Evolutionary conservation across 1,140 invertebrate genomes (phyloP), one percentile per base, ranked within the genome.

Genomic region (Matsumurasca onukii): DNA sequence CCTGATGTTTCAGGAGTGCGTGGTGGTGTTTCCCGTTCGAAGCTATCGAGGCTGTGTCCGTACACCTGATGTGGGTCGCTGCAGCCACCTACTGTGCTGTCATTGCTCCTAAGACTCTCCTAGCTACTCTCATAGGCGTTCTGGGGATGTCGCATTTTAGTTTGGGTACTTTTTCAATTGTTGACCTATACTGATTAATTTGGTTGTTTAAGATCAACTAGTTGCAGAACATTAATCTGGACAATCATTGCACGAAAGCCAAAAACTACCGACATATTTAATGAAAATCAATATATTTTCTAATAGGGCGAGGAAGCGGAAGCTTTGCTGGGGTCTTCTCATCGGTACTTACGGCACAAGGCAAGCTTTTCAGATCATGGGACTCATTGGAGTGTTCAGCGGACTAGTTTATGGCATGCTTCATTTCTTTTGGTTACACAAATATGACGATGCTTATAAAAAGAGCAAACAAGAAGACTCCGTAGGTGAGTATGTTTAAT

Each of bases 21-120:
- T 93, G 90, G 89, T 90, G 88, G 87, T 92, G 90, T 73, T 89
- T 95, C 73, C 90, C 90, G 0, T 91, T 93, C 75, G 93, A 95
- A 80, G 87, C 90, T 0, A 86, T 93, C 82, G 92, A 95, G 80
- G 88, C 90, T 0, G 80, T 95, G 9, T 93, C 92, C 0, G 91
- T 92, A 62, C 91, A 93, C 76, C 79, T 95, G 34, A 91, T 94
- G 89, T 94, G 91, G 89, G 90, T 93, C 9, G 89, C 92, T n/a
- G 90, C 91, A 1, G 89, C 91, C 3, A 93, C 91, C 0, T 94
- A 94, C 77, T 92, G 90, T 76, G 88, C 89, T 12, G 83, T 91
- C 74, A 79, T 94, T 63, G 88, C 91, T 20, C 92, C 92, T 0
- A 89, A 89, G 78, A 91, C 86, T 73, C 78, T 94, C 48, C 78